Conservation (phyloP, 1,140 invertebrate genomes). For the Drosophila orosa region DNA sequence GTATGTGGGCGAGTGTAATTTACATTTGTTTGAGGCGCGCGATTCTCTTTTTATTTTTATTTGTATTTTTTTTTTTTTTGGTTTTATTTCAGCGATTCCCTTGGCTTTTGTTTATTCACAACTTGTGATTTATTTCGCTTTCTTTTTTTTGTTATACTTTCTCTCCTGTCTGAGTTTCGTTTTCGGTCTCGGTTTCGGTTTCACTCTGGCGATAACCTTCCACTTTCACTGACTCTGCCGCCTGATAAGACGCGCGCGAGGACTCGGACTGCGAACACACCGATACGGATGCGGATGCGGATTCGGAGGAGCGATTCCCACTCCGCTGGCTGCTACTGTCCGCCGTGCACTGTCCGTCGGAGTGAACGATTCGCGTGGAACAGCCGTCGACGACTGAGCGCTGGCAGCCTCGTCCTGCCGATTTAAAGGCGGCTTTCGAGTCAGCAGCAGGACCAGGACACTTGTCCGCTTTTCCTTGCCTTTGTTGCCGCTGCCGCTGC, state of each 20-base stretch:
- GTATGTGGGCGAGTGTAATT: conserved; percentile 36
- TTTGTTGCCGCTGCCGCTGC: conserved; percentile 34
- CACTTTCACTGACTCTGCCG: conserved; percentile 50
- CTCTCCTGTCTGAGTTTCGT: conserved; percentile 41
- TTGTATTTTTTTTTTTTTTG: conserved; percentile 47
- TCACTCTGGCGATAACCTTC: conserved; percentile 37
- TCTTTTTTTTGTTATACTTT: conserved; percentile 70
- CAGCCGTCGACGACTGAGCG: conserved; percentile 75
- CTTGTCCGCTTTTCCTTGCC: conserved; percentile 57
- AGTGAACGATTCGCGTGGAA: conserved; percentile 67
- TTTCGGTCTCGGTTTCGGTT: conserved; percentile 21
- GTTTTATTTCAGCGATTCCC: conserved; percentile 30
- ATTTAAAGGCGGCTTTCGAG: conserved; percentile 54
- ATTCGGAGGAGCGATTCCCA: conserved; percentile 33
- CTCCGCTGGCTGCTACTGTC: conserved; percentile 8
- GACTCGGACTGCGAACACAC: conserved; percentile 4
- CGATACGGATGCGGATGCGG: conserved; percentile 5
- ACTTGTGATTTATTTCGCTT: conserved; percentile 72
- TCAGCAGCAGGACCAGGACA: conserved; percentile 53
- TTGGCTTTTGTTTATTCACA: conserved; percentile 56
- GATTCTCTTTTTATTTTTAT: conserved; percentile 47
- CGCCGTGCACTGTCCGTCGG: conserved; percentile 21
- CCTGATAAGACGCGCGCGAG: conserved; percentile 70
- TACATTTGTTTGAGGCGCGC: conserved; percentile 45
- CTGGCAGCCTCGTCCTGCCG: conserved; percentile 38